A percentile compares a stretch with the other conserved stretches of the same genome.
phyloP scores from a whole-genome alignment of 1,140 invertebrate species.

The Wasmannia auropunctata region DNA sequence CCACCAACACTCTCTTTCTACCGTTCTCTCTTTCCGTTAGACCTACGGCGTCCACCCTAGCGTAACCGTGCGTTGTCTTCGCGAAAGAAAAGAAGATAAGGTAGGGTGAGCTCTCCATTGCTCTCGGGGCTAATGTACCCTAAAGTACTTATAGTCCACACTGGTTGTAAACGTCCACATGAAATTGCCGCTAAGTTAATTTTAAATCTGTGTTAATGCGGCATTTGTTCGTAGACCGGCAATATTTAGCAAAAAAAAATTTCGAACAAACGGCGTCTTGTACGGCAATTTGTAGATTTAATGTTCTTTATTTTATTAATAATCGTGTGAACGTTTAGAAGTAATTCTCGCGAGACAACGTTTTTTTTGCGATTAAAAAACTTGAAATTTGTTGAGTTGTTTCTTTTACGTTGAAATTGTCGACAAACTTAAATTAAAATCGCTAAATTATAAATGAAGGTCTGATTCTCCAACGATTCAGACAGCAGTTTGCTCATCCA shows the following conservation, averaged over 20 bases:
- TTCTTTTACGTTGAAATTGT: slow-evolving; percentile 15
- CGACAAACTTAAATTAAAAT: slow-evolving; percentile 18
- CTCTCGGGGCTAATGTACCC: slow-evolving; percentile 72
- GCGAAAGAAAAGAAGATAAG: slow-evolving; percentile 64
- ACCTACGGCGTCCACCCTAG: slow-evolving; percentile 63
- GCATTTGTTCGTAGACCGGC: slow-evolving; percentile 6
- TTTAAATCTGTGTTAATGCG: slow-evolving; percentile 62
- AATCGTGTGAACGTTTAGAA: not conserved
- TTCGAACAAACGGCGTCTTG: not conserved
- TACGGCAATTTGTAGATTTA: not conserved
- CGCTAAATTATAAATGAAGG: slow-evolving; percentile 29
- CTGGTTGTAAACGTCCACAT: slow-evolving; percentile 58
- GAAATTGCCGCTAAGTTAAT: slow-evolving; percentile 65
- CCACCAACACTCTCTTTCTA: slow-evolving; percentile 31
- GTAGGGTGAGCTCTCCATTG: slow-evolving; percentile 64
- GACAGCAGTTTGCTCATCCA: slow-evolving; percentile 16
- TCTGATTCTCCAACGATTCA: slow-evolving; percentile 14
- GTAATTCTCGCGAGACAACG: not conserved
- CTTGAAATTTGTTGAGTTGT: not conserved
- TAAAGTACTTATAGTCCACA: slow-evolving; percentile 69
- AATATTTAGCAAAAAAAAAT: slow-evolving; percentile 16
- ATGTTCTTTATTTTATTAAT: not conserved
- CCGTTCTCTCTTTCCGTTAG: slow-evolving; percentile 21
- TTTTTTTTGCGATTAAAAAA: not conserved
- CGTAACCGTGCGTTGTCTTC: slow-evolving; percentile 64